These are phyloP conservation scores for Chaitophorus viminalis DNA, from an alignment of 2,888 invertebrate species.

Conservation along the genomic window DNA sequence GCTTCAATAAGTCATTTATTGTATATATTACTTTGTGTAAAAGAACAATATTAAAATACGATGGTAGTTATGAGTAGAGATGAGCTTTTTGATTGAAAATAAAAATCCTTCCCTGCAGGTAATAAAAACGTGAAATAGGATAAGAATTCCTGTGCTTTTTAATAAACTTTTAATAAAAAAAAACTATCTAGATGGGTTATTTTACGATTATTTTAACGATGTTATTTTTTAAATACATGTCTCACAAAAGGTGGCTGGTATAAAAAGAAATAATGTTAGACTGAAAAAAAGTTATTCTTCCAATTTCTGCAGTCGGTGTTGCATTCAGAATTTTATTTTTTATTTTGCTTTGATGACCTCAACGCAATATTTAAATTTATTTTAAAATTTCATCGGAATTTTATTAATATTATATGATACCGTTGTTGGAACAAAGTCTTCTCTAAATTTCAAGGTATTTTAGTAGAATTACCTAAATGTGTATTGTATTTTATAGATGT, in stretches of 20 bases:
- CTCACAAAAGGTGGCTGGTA: not conserved
- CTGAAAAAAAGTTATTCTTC: not conserved
- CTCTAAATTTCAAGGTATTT: no score
- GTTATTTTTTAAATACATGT: not conserved
- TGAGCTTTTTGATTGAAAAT: constrained; percentile 26
- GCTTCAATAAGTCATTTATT: not conserved
- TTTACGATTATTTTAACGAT: constrained; percentile 11
- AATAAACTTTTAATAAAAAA: constrained; percentile 13
- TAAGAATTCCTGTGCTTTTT: not conserved
- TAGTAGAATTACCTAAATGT: no score
- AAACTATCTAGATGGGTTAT: not conserved
- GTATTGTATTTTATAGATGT: no score
- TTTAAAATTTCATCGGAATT: not conserved
- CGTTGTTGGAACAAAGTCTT: no score
- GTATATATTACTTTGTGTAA: not conserved
- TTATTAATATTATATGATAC: not conserved
- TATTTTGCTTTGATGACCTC: not conserved
- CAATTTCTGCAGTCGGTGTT: not conserved
- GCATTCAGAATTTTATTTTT: not conserved
- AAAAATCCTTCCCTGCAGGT: not conserved
- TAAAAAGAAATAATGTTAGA: not conserved
- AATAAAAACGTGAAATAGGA: constrained; percentile 6
- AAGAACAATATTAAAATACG: not conserved
- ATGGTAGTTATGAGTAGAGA: not conserved
- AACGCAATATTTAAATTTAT: not conserved